Evolutionary conservation across 2,888 invertebrate species (phyloP), one percentile per base, ranked within the genome.

Genomic region (Blastobasis adustella): DNA sequence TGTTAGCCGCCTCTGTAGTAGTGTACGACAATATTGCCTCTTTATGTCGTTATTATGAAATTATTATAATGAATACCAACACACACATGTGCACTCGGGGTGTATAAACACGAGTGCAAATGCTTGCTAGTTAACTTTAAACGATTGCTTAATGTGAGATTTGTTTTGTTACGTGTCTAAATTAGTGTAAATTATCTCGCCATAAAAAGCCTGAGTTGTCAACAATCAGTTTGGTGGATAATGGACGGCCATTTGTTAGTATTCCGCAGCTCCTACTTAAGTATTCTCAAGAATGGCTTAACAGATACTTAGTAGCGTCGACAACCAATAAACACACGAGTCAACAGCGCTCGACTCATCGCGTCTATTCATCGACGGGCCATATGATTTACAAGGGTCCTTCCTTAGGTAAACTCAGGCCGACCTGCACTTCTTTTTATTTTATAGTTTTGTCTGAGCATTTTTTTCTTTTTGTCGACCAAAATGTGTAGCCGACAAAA

Each of bases 331-430:
- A 87, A 83, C 80, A 82, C 72, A 75, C 75, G 66, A 86, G 85
- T 86, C 85, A 86, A 87, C 84, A 84, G 71, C 76, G 80, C 79
- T 82, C 72, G 70, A 78, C 73, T 71, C 76, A 78, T 75, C 73
- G 70, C 69, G 69, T 75, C 76, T 79, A 85, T 86, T 85, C 83
- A 82, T 79, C 76, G 76, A 67, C 71, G 66, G 74, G 75, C 77
- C 75, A 78, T 84, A 87, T 87, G 88, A 87, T 87, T 87, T 88
- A 87, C 86, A 87, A 86, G 88, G 88, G 83, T 79, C 86, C 83
- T 83, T 84, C 75, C 82, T 87, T 87, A 84, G 88, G 88, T 86
- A 87, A 86, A 85, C 84, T 80, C 69, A 75, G 74, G 61, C 73
- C 83, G 82, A 79, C 78, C 81, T 83, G 75, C 73, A 76, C 80